A percentile compares a stretch with the other conserved stretches of the same genome.
Conservation (phyloP, 2,113 vertebrate species). For the Anseranas semipalmata region DNA sequence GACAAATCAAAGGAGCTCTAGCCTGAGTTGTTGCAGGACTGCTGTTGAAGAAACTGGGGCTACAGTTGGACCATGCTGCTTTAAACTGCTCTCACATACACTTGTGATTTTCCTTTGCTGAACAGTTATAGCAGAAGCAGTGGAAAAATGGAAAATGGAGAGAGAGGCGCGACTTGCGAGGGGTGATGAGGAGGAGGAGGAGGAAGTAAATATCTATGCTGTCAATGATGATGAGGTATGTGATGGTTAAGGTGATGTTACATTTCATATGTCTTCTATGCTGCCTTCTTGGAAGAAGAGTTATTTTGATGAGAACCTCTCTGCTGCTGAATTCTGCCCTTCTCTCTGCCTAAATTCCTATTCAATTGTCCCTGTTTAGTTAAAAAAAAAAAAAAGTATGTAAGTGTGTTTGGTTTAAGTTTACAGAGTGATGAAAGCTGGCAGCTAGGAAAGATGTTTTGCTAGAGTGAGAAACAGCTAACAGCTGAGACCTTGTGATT, state of each 20-base stretch:
- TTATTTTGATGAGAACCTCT: background rate
- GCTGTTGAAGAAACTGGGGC: background rate
- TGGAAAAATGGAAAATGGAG: slow-evolving; percentile 89
- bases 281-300: background rate
- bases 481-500: background rate
- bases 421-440: background rate
- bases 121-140: slow-evolving; percentile 84
- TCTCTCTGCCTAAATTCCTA: background rate
- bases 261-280: background rate
- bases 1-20: background rate
- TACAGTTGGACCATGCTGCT: background rate
- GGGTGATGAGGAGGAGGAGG: slow-evolving; percentile 85
- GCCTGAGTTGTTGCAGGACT: background rate
- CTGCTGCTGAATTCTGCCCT: background rate
- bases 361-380: background rate
- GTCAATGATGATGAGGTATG: slow-evolving; percentile 86
- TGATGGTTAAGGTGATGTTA: background rate
- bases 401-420: background rate
- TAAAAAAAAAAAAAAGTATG: background rate
- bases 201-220: slow-evolving; percentile 91
- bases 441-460: background rate
- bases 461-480: background rate
- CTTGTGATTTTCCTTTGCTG: background rate
- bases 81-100: background rate
- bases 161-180: slow-evolving; percentile 82